Base-by-base conservation (phyloP, 2,797 vertebrate species). In the Luscinia megarhynchos region DNA sequence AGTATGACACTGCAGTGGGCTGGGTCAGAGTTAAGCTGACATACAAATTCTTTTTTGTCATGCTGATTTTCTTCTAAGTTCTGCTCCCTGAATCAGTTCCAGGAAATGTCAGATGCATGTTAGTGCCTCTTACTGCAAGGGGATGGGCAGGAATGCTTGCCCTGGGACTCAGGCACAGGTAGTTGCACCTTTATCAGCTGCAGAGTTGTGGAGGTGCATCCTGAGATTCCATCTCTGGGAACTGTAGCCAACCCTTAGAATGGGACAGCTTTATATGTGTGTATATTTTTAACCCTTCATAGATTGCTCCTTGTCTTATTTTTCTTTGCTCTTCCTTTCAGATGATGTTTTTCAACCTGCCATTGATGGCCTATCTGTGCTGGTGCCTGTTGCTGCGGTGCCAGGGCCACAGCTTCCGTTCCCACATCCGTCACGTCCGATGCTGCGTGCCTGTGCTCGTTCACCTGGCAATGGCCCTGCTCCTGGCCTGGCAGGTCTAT, bases 341-440 rank as follows among this genome's bases (percentile, higher is more conserved):
- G 99, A 72, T 99, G 95, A 15, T 98, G 18, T 99, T 99, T 97
- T 99, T 99, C 97, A 99, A 99, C 97, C 97, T 99, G 95, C 99
- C 99, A 7, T 94, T 99, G 95, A 99, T 98, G 93, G 97, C 93
- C 87, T 99, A 99, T 93, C 97, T 99, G 77, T 99, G 99, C 97
- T 99, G 99, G 99, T 99, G 98, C 97, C 97, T 99, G 83, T 95
- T 98, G 73, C 98, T 98, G 85, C 98, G 99, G n/a, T 98, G 98
- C 96, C 98, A 95, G 17, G 99, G 99, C 59, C 98, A 98, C 96
- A 97, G 96, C 95, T 99, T 99, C 93, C 94, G 89, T 36, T 99
- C 99, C 62, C 99, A 99, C 94, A 87, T 99, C 74, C 88, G 43
- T 79, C 97, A 98, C 3, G 91, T 91, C 36, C 98, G 96, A 73